Conservation (phyloP, 2,888 invertebrate genomes). For the Linnaemya vulpina region DNA sequence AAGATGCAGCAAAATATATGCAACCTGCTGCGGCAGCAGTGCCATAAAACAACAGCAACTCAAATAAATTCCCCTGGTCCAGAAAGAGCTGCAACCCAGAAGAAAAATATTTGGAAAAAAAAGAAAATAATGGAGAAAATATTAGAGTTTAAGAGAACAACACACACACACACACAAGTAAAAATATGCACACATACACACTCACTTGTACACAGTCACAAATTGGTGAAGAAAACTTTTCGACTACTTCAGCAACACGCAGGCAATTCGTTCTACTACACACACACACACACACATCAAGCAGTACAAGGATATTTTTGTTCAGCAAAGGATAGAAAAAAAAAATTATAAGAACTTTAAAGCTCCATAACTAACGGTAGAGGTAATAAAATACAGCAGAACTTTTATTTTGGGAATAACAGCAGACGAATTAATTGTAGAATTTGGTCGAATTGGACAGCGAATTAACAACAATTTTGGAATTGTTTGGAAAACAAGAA, state of each 20-base stretch:
- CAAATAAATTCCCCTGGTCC: slow-evolving; percentile 50
- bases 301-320: slow-evolving; percentile 5
- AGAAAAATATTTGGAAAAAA: background rate
- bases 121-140: slow-evolving; percentile 6
- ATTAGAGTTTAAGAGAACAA: slow-evolving; percentile 5
- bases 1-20: slow-evolving; percentile 28
- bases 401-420: slow-evolving; percentile 37
- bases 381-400: slow-evolving; percentile 28
- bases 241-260: slow-evolving; percentile 49
- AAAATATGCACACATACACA: too few species aligned
- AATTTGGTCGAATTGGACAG: slow-evolving; percentile 24
- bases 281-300: background rate
- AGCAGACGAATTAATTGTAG: background rate
- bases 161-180: slow-evolving; percentile 7
- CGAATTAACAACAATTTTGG: background rate
- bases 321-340: background rate
- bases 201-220: too few species aligned
- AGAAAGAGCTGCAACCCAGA: slow-evolving; percentile 32
- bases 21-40: slow-evolving; percentile 15
- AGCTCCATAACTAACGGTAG: slow-evolving; percentile 29
- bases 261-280: background rate
- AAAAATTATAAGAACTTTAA: slow-evolving; percentile 3
- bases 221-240: slow-evolving; percentile 35
- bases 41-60: slow-evolving; percentile 41
- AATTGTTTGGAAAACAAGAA: background rate